These are phyloP conservation scores for Nemapogon koenigi DNA, from an alignment of 2,888 invertebrate genomes.

Conservation along the genomic window DNA sequence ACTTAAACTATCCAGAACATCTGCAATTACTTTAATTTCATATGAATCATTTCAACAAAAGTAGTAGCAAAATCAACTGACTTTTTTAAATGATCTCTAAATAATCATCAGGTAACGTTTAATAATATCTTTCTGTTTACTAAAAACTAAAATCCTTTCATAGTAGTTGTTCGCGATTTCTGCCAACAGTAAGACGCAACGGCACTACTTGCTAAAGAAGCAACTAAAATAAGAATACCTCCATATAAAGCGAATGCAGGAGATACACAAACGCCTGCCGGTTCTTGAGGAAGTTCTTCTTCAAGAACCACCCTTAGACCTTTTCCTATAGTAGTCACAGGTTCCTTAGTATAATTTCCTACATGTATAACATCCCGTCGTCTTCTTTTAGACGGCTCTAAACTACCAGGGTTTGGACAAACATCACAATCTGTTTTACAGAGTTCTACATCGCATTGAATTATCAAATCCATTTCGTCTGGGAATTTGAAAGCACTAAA, in stretches of 20 bases:
- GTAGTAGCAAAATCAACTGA: too few relatives aligned
- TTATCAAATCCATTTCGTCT: slow-evolving; percentile 81
- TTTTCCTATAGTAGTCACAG: slow-evolving; percentile 69
- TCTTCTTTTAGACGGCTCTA: slow-evolving; percentile 47
- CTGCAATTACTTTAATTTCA: too few relatives aligned
- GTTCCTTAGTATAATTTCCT: slow-evolving; percentile 58
- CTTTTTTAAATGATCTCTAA: too few relatives aligned
- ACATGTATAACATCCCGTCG: slow-evolving; percentile 48
- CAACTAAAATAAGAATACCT: slow-evolving; percentile 63
- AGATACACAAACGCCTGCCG: slow-evolving; percentile 67
- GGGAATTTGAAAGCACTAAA: slow-evolving; percentile 87
- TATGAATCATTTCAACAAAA: too few relatives aligned
- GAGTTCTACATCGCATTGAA: slow-evolving; percentile 83
- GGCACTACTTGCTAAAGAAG: slow-evolving; percentile 63
- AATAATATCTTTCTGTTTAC: too few relatives aligned
- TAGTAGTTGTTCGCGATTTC: slow-evolving; percentile 25
- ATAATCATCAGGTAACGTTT: too few relatives aligned
- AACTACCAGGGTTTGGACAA: slow-evolving; percentile 71
- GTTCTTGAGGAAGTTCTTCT: slow-evolving; percentile 64
- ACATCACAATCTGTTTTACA: slow-evolving; percentile 81
- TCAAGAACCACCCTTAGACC: slow-evolving; percentile 72
- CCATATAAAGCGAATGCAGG: slow-evolving; percentile 69
- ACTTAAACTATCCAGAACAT: too few relatives aligned
- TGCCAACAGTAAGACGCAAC: slow-evolving; percentile 49
- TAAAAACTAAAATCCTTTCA: slow-evolving; percentile 1